Percentiles rank a stretch among this genome's conserved stretches.
These are phyloP conservation scores for Rhinichthys osculus DNA, from an alignment of 2,797 vertebrate species.

Conservation along the genomic window DNA sequence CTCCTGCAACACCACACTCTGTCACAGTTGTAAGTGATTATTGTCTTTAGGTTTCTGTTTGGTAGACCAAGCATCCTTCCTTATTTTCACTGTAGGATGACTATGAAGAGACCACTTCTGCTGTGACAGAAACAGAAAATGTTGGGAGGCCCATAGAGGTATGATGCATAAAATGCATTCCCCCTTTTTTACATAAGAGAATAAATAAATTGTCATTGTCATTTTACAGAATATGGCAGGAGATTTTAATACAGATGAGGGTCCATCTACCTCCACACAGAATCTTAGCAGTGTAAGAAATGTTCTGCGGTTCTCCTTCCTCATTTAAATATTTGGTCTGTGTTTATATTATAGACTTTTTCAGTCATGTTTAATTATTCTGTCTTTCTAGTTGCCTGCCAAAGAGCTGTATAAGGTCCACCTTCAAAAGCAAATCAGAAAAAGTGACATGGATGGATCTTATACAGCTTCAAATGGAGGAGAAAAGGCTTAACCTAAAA, in stretches of 20 bases:
- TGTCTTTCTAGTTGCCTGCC: conserved; percentile 10
- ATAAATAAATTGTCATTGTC: no score
- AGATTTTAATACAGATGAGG: background rate
- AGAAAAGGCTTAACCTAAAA: background rate
- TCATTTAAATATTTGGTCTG: background rate
- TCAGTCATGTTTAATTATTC: background rate
- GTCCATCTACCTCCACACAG: background rate
- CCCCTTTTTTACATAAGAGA: no score
- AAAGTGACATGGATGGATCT: conserved; percentile 13
- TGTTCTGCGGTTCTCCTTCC: background rate
- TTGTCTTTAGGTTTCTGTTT: no score
- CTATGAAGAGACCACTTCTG: no score
- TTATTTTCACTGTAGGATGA: no score
- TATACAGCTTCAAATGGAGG: background rate
- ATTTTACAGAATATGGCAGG: background rate
- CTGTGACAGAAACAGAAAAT: no score
- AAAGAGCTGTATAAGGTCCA: conserved; percentile 39
- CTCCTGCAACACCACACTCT: background rate
- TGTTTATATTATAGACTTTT: background rate
- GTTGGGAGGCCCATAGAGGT: no score
- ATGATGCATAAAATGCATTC: no score
- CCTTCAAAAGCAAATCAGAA: conserved; percentile 30
- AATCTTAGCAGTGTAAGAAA: background rate
- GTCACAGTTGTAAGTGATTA: background rate
- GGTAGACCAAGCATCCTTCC: no score